These are phyloP conservation scores for Onychomys arenicola DNA, from an alignment of 2,797 vertebrate genomes.

Conservation along the genomic window DNA sequence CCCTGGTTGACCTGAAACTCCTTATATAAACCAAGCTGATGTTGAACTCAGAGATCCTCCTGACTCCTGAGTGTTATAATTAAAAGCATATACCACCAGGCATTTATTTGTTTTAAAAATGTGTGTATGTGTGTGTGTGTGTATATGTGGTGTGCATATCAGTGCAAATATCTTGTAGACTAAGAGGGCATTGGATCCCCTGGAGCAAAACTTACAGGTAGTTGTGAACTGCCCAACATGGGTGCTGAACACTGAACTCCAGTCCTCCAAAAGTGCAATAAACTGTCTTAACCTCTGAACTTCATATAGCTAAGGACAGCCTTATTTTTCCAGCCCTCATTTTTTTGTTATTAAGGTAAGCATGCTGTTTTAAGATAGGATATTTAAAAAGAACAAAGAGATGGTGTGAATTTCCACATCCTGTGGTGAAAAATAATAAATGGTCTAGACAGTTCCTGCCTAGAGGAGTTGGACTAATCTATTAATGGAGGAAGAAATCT, in stretches of 20 bases:
- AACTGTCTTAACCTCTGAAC: not conserved
- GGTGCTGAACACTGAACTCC: not conserved
- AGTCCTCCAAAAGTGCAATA: not conserved
- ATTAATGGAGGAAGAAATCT: conserved; percentile 30
- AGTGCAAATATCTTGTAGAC: not conserved
- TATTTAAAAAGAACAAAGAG: conserved; percentile 56
- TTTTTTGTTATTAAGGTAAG: conserved; percentile 27
- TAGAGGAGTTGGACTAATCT: conserved; percentile 18
- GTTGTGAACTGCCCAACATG: not conserved
- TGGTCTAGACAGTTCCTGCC: not conserved
- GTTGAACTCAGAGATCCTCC: not conserved
- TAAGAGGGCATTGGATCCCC: not conserved
- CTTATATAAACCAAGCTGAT: not conserved
- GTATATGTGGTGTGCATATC: too few species aligned
- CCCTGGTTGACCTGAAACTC: not conserved
- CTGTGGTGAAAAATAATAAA: conserved; percentile 25
- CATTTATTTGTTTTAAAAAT: not conserved
- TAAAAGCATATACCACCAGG: not conserved
- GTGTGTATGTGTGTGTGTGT: not conserved
- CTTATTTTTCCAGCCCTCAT: not conserved
- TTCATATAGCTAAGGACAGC: too few species aligned
- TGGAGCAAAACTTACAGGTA: not conserved
- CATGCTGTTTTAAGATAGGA: conserved; percentile 53
- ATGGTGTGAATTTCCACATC: conserved; percentile 38
- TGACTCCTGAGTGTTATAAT: not conserved